These are phyloP conservation scores for Macrosiphum euphorbiae DNA, from an alignment of 2,888 invertebrate species.

Conservation along the genomic window DNA sequence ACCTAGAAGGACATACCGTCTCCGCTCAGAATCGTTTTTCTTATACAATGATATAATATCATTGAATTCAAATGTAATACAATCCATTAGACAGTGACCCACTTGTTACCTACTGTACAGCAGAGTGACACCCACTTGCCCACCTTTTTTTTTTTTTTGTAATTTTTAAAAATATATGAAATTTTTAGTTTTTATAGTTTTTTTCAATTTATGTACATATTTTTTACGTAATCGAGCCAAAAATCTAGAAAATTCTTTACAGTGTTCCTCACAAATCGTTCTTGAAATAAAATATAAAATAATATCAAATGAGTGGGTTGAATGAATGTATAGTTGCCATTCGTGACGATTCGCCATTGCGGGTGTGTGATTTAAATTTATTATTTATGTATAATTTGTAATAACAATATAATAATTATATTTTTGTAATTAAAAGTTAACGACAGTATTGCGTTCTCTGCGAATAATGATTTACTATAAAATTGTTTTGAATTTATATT, in stretches of 20 bases:
- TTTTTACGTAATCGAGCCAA: neutral
- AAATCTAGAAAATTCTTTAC: neutral
- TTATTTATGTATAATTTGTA: neutral
- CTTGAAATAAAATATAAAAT: neutral
- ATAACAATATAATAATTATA: slow-evolving; percentile 1
- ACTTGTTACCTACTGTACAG: no score
- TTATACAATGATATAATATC: no score
- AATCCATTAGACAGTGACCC: no score
- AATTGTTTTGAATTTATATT: neutral
- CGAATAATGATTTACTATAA: neutral
- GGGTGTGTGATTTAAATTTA: slow-evolving; percentile 1
- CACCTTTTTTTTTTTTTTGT: neutral
- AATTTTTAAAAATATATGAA: neutral
- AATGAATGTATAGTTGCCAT: neutral
- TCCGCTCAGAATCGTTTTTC: no score
- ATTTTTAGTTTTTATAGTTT: neutral
- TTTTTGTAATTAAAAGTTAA: slow-evolving; percentile 34
- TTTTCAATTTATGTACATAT: neutral
- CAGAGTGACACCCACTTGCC: no score
- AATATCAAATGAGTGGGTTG: neutral
- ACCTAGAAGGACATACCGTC: no score
- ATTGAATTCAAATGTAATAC: no score
- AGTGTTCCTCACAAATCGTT: neutral
- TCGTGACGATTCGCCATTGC: neutral
- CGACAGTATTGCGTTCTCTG: neutral